Percentiles rank a stretch among this genome's conserved stretches.
These are phyloP conservation scores for Semaprochilodus insignis DNA, from an alignment of 2,797 vertebrate species.

Conservation along the genomic window DNA sequence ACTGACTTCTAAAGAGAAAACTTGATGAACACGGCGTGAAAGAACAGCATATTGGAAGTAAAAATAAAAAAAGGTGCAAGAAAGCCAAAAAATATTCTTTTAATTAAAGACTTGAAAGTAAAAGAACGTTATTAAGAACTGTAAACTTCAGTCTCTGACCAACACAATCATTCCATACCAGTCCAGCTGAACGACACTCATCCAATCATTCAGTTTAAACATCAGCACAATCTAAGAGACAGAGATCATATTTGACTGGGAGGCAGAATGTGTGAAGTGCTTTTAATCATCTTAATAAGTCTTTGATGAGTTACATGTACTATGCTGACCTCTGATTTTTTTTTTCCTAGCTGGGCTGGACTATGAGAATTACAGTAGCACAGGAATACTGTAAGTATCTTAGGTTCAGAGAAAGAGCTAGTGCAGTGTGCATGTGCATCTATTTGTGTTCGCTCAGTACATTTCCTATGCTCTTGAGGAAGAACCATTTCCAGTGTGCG, in stretches of 20 bases:
- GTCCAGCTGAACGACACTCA: slow-evolving; percentile 6
- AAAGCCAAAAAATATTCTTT: slow-evolving; percentile 60
- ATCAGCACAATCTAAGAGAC: slow-evolving; percentile 61
- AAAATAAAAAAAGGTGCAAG: slow-evolving; percentile 71
- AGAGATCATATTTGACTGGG: slow-evolving; percentile 63
- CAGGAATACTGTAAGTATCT: slow-evolving; percentile 49
- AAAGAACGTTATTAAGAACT: slow-evolving; percentile 82
- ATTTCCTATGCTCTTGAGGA: slow-evolving; percentile 48
- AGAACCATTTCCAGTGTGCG: slow-evolving; percentile 50
- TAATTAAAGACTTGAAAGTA: slow-evolving; percentile 53
- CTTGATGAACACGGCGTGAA: not conserved
- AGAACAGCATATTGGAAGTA: slow-evolving; percentile 24
- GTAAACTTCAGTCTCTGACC: slow-evolving; percentile 76
- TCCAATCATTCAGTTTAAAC: slow-evolving; percentile 59
- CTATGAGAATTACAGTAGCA: slow-evolving; percentile 52
- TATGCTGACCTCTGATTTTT: slow-evolving; percentile 38
- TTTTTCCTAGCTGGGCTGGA: slow-evolving; percentile 35
- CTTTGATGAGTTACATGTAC: slow-evolving; percentile 63
- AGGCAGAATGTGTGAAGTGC: slow-evolving; percentile 55
- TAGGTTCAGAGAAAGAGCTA: slow-evolving; percentile 47
- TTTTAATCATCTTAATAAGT: slow-evolving; percentile 41
- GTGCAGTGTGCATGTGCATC: slow-evolving; percentile 51
- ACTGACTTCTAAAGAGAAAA: slow-evolving; percentile 43
- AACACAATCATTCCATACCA: slow-evolving; percentile 13
- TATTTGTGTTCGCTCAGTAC: slow-evolving; percentile 43